Evolutionary conservation across 1,140 invertebrate species (phyloP), one percentile per base, ranked within the genome.

Genomic region (Sycobia sp.): DNA sequence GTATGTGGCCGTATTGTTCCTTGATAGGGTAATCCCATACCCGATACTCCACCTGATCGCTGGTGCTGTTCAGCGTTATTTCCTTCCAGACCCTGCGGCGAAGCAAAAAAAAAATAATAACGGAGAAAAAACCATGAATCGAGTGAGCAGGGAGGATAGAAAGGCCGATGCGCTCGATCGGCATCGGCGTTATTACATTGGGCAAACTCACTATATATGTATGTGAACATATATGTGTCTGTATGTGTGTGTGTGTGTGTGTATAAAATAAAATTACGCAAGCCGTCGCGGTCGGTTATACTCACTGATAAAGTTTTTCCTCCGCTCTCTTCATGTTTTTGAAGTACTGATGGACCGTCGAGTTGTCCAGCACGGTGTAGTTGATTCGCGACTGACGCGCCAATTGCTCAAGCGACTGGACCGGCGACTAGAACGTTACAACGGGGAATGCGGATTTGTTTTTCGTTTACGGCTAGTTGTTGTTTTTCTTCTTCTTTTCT

Each of bases 11-110:
- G 70, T 94, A 96, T 76, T 94, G 91, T 76, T 95, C 92, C 67
- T 91, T 90, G 44, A 96, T 92, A 1, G 93, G 94, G 79, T 96
- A 96, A 72, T 96, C 93, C 94, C 94, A 97, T 0, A 96, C 93
- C 32, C 93, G 82, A 68, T 91, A 94, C 68, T 90, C 86, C 0
- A 86, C 83, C 69, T 92, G 86, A 70, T 93, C 87, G 64, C 87
- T 86, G 13, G 87, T 85, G 13, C 89, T 89, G 68, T 93, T 95
- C 44, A 95, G 71, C 0, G 92, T 93, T 62, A 95, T 86, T 76
- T 95, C 91, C 74, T 94, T 94, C 93, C 93, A 96, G 46, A 94
- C 88, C 63, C 90, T 92, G 69, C 32, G 77, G 73, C 16, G 1
- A 8, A 38, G 16, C n/a, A n/a, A n/a, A n/a, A n/a, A n/a, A n/a